These are phyloP conservation scores for Hypanus sabinus DNA, from an alignment of 2,113 vertebrate genomes.

Conservation along the genomic window DNA sequence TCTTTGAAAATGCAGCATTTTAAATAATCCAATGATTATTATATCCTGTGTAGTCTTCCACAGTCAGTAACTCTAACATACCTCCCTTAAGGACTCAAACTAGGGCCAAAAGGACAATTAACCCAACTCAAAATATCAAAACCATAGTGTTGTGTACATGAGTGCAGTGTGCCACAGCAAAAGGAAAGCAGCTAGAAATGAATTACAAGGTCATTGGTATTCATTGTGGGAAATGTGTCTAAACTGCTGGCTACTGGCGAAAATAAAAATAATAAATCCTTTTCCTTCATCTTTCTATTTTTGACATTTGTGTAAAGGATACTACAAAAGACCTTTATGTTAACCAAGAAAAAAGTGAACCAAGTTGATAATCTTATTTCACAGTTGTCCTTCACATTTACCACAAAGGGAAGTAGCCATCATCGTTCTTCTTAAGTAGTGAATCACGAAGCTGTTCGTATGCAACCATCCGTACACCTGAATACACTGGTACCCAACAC, in stretches of 20 bases:
- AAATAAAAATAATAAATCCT: not conserved
- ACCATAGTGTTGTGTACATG: not conserved
- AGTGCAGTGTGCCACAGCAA: not conserved
- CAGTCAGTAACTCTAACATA: not conserved
- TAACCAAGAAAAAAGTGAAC: not conserved
- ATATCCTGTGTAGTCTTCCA: not conserved
- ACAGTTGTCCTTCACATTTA: slow-evolving; percentile 47
- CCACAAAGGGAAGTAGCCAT: slow-evolving; percentile 68
- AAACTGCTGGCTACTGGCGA: not conserved
- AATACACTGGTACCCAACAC: slow-evolving; percentile 58
- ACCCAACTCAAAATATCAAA: not conserved
- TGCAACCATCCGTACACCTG: slow-evolving; percentile 68
- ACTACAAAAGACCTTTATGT: not conserved
- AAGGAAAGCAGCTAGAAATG: not conserved
- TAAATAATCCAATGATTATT: not conserved
- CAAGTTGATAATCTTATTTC: not conserved
- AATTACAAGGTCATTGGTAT: not conserved
- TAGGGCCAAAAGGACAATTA: not conserved
- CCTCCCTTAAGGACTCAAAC: not conserved
- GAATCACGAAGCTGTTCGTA: slow-evolving; percentile 74
- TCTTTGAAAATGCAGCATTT: not conserved
- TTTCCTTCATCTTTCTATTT: not conserved
- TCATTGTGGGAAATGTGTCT: not conserved
- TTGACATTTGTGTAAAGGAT: not conserved
- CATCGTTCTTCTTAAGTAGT: slow-evolving; percentile 58